Percentiles rank a stretch among this genome's conserved stretches.
Conservation (phyloP, 2,797 vertebrate genomes). For the Neoniphon sammara region DNA sequence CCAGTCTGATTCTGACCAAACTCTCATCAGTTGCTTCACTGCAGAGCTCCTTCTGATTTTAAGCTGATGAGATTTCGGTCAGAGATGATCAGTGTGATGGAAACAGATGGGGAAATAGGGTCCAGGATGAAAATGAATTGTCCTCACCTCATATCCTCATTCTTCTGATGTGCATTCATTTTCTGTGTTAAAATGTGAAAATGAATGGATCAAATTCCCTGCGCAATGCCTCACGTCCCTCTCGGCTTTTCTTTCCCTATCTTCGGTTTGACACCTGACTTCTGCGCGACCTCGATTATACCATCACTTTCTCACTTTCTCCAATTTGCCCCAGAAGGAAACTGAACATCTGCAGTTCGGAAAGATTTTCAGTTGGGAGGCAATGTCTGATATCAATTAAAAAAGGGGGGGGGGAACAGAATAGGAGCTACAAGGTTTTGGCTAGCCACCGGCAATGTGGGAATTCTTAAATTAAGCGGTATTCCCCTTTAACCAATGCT, state of each 20-base stretch:
- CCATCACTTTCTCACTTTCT: neutral
- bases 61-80: too few species aligned
- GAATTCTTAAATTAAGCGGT: conserved; percentile 64
- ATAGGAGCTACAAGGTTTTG: neutral
- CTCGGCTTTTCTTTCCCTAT: neutral
- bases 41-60: too few species aligned
- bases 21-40: too few species aligned
- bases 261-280: conserved; percentile 30
- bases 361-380: conserved; percentile 25
- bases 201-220: conserved; percentile 26
- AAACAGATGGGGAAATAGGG: conserved; percentile 5
- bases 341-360: conserved; percentile 20
- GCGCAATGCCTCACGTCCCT: neutral
- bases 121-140: neutral
- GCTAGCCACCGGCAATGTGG: conserved; percentile 26
- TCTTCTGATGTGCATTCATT: neutral
- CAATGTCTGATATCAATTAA: conserved; percentile 69
- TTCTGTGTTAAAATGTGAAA: conserved; percentile 34
- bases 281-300: conserved; percentile 16
- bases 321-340: conserved; percentile 7
- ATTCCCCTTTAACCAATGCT: conserved; percentile 65
- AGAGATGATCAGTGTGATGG: neutral
- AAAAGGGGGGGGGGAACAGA: conserved; percentile 8
- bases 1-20: too few species aligned
- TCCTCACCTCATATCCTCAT: conserved; percentile 5